Evolutionary conservation across 92 coral and sea anemone genomes (phyloP).

Genomic region (Zoanthus sansibaricus): DNA sequence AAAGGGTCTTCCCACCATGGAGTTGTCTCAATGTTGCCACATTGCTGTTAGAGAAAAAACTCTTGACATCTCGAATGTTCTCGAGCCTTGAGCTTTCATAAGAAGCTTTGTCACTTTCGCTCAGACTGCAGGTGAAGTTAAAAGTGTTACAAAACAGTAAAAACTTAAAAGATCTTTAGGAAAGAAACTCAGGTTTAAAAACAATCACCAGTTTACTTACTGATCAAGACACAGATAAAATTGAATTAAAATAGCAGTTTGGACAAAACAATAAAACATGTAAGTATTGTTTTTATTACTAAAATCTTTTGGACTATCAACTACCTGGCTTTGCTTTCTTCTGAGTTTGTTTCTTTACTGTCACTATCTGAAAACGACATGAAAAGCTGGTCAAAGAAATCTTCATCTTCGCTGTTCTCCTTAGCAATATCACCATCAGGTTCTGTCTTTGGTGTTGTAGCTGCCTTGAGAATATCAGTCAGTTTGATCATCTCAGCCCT

Average conservation of each 20-base stretch:
- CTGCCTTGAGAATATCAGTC: slow-evolving; percentile 75
- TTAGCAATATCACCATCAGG: slow-evolving; percentile 24
- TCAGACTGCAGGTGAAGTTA: too few species aligned
- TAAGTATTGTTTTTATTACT: too few species aligned
- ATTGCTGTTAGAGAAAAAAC: slow-evolving; percentile 85
- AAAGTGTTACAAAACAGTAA: too few species aligned
- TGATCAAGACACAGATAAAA: too few species aligned
- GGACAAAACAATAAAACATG: too few species aligned
- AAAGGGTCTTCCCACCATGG: slow-evolving; percentile 82
- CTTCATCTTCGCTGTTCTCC: slow-evolving; percentile 59
- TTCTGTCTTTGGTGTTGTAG: slow-evolving; percentile 59
- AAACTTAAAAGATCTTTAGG: too few species aligned
- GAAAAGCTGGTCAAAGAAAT: slow-evolving; percentile 74
- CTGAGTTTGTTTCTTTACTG: slow-evolving; percentile 30
- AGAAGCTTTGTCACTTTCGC: neutral
- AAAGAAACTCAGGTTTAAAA: too few species aligned
- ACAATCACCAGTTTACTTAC: too few species aligned
- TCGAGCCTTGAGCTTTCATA: slow-evolving; percentile 36
- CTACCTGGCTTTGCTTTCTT: slow-evolving; percentile 58
- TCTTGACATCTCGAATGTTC: slow-evolving; percentile 76
- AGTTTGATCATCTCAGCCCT: slow-evolving; percentile 80
- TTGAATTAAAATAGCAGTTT: too few species aligned
- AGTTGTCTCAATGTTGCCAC: slow-evolving; percentile 85
- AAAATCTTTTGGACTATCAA: too few species aligned
- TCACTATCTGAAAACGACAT: slow-evolving; percentile 69